phyloP scores from a whole-genome alignment of 2,888 invertebrate species.

The Ctena decussata region DNA sequence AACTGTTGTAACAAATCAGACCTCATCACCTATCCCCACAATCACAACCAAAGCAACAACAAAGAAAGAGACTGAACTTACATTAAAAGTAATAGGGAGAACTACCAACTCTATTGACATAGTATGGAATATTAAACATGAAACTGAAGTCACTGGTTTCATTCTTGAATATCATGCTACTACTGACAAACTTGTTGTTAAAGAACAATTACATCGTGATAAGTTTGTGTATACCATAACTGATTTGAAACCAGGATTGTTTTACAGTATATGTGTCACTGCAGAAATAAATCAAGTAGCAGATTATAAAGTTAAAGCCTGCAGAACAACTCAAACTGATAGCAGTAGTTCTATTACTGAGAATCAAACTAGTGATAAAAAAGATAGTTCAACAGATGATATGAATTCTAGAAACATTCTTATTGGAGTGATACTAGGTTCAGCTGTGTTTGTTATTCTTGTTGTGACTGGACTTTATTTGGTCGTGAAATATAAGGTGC shows the following conservation, averaged over 20 bases:
- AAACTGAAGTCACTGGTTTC: conserved; percentile 43
- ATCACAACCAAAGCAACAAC: background rate
- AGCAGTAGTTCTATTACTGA: background rate
- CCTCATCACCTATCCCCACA: background rate
- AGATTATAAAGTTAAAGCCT: conserved; percentile 13
- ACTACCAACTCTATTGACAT: conserved; percentile 39
- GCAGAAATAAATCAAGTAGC: conserved; percentile 35
- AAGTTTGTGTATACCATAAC: conserved; percentile 19
- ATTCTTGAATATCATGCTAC: conserved; percentile 40
- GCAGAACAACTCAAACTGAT: conserved; percentile 46
- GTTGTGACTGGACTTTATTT: conserved; percentile 46
- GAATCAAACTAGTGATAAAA: background rate
- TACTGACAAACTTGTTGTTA: background rate
- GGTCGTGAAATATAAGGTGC: conserved; percentile 56
- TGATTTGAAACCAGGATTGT: conserved; percentile 39
- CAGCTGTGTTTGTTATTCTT: conserved; percentile 37
- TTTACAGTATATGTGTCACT: conserved; percentile 52
- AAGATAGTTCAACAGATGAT: background rate
- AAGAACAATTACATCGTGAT: conserved; percentile 29
- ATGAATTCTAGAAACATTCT: conserved; percentile 34
- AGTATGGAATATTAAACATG: conserved; percentile 36
- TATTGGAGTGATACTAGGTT: conserved; percentile 37
- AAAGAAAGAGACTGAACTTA: conserved; percentile 14
- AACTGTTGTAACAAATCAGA: background rate
- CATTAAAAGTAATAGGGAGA: conserved; percentile 30